These are phyloP conservation scores for Reinhardtius hippoglossoides DNA, from an alignment of 2,113 vertebrate species.

Conservation along the genomic window DNA sequence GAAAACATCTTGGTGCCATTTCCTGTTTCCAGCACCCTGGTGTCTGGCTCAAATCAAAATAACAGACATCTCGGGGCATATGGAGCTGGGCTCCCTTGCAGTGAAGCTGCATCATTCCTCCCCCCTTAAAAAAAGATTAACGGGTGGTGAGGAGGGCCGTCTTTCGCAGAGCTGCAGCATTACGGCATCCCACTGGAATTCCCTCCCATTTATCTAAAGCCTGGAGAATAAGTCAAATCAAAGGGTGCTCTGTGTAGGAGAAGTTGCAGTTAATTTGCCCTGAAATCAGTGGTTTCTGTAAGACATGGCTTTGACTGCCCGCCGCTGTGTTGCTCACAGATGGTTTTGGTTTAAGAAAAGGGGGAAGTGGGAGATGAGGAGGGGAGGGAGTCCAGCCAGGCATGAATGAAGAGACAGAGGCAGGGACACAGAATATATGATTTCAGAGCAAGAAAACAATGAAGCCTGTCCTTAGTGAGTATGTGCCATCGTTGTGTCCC, in stretches of 20 bases:
- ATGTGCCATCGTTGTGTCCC: background rate
- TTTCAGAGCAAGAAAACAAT: conserved; percentile 79
- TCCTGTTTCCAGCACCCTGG: conserved; percentile 62
- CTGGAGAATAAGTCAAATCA: conserved; percentile 78
- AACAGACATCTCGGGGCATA: conserved; percentile 52
- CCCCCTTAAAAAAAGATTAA: conserved; percentile 66
- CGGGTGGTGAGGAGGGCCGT: conserved; percentile 49
- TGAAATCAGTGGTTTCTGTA: conserved; percentile 82
- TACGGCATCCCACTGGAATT: conserved; percentile 75
- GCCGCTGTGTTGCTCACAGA: conserved; percentile 74
- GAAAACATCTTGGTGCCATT: conserved; percentile 70
- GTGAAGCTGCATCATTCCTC: conserved; percentile 58
- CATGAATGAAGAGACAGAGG: conserved; percentile 54
- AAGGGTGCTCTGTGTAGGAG: conserved; percentile 75
- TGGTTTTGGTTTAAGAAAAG: conserved; percentile 82
- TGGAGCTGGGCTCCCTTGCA: conserved; percentile 19
- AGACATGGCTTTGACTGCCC: conserved; percentile 73
- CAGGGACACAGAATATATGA: conserved; percentile 66
- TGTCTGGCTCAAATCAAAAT: conserved; percentile 60
- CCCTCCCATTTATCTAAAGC: conserved; percentile 75
- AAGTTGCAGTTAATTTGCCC: conserved; percentile 85
- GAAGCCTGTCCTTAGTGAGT: conserved; percentile 35
- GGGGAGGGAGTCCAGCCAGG: conserved; percentile 53
- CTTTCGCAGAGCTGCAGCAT: conserved; percentile 60
- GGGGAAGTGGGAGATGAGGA: conserved; percentile 59